Evolutionary conservation across 2,888 invertebrate species (phyloP).

Genomic region (Biston betularia): DNA sequence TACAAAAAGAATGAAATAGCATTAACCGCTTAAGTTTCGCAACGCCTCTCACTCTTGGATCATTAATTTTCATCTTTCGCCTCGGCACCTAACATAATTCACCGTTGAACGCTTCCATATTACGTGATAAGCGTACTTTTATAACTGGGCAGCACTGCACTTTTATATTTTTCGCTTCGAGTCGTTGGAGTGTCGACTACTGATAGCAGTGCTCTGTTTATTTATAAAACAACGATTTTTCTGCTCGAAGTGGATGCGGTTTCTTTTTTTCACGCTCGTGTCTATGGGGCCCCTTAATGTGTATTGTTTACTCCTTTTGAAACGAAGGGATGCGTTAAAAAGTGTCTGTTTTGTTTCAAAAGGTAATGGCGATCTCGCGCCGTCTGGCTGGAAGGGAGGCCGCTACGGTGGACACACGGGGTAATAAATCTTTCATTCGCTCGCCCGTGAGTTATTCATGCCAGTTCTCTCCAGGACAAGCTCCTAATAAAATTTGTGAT

Average conservation of each 20-base stretch:
- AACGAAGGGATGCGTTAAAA: conserved; percentile 67
- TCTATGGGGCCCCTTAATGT: conserved; percentile 55
- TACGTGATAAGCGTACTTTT: conserved; percentile 79
- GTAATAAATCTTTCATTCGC: conserved; percentile 58
- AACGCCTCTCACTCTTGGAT: conserved; percentile 75
- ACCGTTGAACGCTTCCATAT: conserved; percentile 82
- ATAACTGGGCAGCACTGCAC: conserved; percentile 65
- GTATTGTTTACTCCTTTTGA: conserved; percentile 68
- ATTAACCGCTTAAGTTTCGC: conserved; percentile 67
- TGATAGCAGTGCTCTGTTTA: conserved; percentile 81
- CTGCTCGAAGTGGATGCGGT: conserved; percentile 70
- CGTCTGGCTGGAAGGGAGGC: conserved; percentile 53
- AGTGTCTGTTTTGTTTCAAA: conserved; percentile 59
- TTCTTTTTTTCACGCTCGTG: conserved; percentile 60
- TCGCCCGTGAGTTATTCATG: conserved; percentile 57
- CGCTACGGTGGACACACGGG: conserved; percentile 57
- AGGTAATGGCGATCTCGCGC: conserved; percentile 47
- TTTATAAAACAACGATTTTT: conserved; percentile 81
- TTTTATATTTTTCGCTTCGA: conserved; percentile 78
- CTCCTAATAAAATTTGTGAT: conserved; percentile 47
- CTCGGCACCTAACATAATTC: conserved; percentile 81
- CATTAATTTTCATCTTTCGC: conserved; percentile 85
- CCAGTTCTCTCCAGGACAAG: conserved; percentile 48
- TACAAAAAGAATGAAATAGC: conserved; percentile 67
- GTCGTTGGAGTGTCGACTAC: conserved; percentile 80